Evolutionary conservation across 2,113 vertebrate species (phyloP), one percentile per base, ranked within the genome.

Genomic region (Sapajus apella): DNA sequence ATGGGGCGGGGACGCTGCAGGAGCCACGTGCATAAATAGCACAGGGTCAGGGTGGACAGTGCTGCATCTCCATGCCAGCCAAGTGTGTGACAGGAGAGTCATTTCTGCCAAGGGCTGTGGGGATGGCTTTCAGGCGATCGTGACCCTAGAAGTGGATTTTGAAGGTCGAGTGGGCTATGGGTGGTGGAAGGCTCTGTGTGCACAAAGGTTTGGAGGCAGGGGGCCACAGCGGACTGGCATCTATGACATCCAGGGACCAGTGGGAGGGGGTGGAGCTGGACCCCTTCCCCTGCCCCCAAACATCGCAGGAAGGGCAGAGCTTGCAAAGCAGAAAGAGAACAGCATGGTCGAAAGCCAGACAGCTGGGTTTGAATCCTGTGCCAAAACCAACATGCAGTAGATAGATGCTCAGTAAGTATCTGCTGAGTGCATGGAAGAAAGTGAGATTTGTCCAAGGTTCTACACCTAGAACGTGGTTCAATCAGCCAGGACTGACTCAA

Each of bases 1-100:
- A 4, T 4, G 14, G 61, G 66, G 84, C 1, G 0, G 30, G 1
- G 20, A 81, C 9, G 0, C 13, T 1, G 8, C 3, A 2, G 66
- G 23, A 72, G 50, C 81, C 47, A 3, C 0, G 4, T 35, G 40
- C 83, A 14, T 66, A 43, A 68, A 10, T 30, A 40, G 35, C 73
- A 16, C 32, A 0, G 70, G 56, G 94, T 94, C 68, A 40, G 21
- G 18, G 55, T 23, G 30, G 43, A 25, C 11, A 7, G 18, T 0
- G 13, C 61, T 18, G n/a, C 37, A 1, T 56, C 75, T 21, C 27
- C 27, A 2, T 0, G n/a, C 37, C 77, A 23, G 25, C 47, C 23
- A 20, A 32, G 40, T 7, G 4, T 23, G 40, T 5, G 16, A 55
- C 76, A 66, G 30, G 40, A 72, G 11, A 43, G 32, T 1, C 1